Evolutionary conservation across 64 coral and sea anemone genomes (phyloP).

Genomic region (Pachyseris speciosa): DNA sequence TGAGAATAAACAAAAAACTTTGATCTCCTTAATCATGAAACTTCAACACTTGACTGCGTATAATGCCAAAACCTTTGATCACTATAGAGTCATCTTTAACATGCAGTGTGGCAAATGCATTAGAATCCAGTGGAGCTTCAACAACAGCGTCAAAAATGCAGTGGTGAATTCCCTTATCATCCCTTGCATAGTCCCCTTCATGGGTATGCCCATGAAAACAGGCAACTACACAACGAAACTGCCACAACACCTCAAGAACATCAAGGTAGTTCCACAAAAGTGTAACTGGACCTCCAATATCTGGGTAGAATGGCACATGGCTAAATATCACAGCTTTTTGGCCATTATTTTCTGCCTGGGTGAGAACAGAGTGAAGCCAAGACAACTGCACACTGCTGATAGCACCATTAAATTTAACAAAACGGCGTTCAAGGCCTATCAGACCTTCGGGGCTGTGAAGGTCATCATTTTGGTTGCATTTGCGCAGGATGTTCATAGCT

Average conservation of each 20-base stretch:
- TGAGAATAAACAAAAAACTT: not conserved
- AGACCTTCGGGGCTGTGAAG: slow-evolving; percentile 41
- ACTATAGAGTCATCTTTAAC: slow-evolving; percentile 66
- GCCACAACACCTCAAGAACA: slow-evolving; percentile 68
- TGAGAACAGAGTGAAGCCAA: slow-evolving; percentile 66
- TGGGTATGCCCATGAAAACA: slow-evolving; percentile 80
- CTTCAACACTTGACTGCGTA: slow-evolving; percentile 46
- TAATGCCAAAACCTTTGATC: slow-evolving; percentile 75
- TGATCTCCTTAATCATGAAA: slow-evolving; percentile 8
- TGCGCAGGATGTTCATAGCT: slow-evolving; percentile 55
- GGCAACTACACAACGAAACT: slow-evolving; percentile 59
- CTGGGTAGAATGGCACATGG: slow-evolving; percentile 66
- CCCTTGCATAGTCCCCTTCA: slow-evolving; percentile 28
- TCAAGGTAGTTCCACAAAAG: slow-evolving; percentile 71
- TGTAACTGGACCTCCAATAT: slow-evolving; percentile 9
- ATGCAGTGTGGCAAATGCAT: slow-evolving; percentile 85
- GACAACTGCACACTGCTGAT: slow-evolving; percentile 62
- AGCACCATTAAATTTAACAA: slow-evolving; percentile 67
- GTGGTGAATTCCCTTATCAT: slow-evolving; percentile 74
- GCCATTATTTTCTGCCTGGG: slow-evolving; percentile 43
- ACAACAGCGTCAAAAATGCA: slow-evolving; percentile 73
- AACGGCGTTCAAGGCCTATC: slow-evolving; percentile 47
- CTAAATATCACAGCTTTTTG: slow-evolving; percentile 84
- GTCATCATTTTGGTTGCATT: slow-evolving; percentile 61
- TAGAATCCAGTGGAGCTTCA: slow-evolving; percentile 61